Base-by-base conservation (phyloP, 2,113 vertebrate species). In the Acinonyx jubatus region DNA sequence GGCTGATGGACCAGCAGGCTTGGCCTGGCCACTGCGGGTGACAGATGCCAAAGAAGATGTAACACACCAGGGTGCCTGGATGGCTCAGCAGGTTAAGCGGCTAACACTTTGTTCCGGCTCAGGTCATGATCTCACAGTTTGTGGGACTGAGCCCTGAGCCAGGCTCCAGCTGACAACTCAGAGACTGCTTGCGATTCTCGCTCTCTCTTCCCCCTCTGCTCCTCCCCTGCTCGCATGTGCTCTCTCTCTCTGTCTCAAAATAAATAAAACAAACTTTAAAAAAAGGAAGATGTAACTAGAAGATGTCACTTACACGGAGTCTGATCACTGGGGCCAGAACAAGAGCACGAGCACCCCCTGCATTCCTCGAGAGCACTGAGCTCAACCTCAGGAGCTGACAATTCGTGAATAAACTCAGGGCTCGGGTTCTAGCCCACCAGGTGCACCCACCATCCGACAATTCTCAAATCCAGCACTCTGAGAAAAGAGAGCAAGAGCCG, bases 291-390 rank as follows among this genome's bases (percentile, higher is more conserved):
- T 61, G 21, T 61, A 23, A 61, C 57, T 21, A 41, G 14, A 50
- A 52, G n/a, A 74, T 6, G 7, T 14, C 27, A 61, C 83, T 38
- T 63, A 48, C 23, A 12, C 21, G 21, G 4, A 78, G 33, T 18
- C 65, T 78, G 50, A n/a, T 50, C 33, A 18, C 36, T 50, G 1
- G 3, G 61, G 29, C 38, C 61, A 27, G 19, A 50, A 63, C 55
- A n/a, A 7, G 9, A 19, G 57, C 6, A 31, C 15, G 4, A 9
- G 38, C 0, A 0, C 33, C 4, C 41, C 66, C 38, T 4, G 12
- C 0, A 3, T 25, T 52, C 41, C 55, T 57, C 31, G 11, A 27
- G 38, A 48, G 33, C 45, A 73, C 3, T 19, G 36, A 7, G 11
- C 33, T 82, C 29, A 27, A 45, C n/a, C 10, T 33, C 7, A 71